Conservation (phyloP, 2,113 vertebrate species). For the Pygoscelis adeliae region DNA sequence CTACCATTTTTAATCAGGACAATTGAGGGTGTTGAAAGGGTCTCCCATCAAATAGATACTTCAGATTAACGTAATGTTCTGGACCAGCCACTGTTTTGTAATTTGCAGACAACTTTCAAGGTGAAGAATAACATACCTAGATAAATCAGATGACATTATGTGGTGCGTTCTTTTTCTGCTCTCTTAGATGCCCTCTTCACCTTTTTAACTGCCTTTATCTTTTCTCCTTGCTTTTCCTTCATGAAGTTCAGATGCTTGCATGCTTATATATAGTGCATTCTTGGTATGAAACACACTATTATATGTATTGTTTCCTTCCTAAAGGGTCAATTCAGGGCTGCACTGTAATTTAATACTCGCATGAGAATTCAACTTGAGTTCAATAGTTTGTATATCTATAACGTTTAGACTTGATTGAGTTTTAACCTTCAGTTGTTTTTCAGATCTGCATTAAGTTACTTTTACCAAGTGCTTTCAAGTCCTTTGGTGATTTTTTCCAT, state of each 20-base stretch:
- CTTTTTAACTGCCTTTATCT: not conserved
- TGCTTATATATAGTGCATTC: slow-evolving; percentile 36
- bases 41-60: not conserved
- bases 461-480: slow-evolving; percentile 22
- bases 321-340: slow-evolving; percentile 70
- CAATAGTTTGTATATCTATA: slow-evolving; percentile 34
- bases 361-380: slow-evolving; percentile 46
- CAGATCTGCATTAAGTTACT: slow-evolving; percentile 21
- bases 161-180: not conserved
- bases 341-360: slow-evolving; percentile 68
- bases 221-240: not conserved
- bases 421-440: slow-evolving; percentile 30
- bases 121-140: not conserved
- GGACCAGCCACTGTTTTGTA: not conserved
- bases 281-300: slow-evolving; percentile 62
- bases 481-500: not conserved
- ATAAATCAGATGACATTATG: not conserved
- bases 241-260: slow-evolving; percentile 16
- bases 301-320: slow-evolving; percentile 60
- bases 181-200: not conserved
- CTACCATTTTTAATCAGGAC: not conserved
- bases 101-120: not conserved
- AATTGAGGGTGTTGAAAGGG: not conserved
- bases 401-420: not conserved
- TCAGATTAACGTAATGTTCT: not conserved